Percentiles rank a stretch among this genome's conserved stretches.
Conservation (phyloP, 2,888 invertebrate species). For the Parapristionchus giblindavisi region DNA sequence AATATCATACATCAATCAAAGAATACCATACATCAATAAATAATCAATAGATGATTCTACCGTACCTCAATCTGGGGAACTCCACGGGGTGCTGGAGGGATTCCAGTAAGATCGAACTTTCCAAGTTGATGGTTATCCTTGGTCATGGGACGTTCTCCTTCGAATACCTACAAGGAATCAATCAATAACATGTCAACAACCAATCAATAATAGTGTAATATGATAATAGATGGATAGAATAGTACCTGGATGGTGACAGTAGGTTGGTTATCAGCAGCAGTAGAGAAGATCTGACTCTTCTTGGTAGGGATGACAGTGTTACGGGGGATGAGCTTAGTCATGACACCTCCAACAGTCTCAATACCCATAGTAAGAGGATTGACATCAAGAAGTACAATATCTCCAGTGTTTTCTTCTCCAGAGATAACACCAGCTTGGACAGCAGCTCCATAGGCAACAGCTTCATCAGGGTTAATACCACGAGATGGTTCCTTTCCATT, state of each 20-base stretch:
- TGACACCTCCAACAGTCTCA: conserved; percentile 98
- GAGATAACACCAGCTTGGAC: conserved; percentile 97
- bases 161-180: conserved; percentile 78
- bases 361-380: conserved; percentile 99
- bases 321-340: conserved; percentile 96
- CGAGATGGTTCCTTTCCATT: conserved; percentile 96
- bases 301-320: conserved; percentile 99
- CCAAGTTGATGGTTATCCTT: conserved; percentile 98
- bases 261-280: conserved; percentile 97
- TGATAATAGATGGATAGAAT: no score
- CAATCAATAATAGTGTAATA: background rate
- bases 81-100: conserved; percentile 73
- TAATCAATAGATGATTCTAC: no score
- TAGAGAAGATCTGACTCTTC: conserved; percentile 98
- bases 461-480: conserved; percentile 89
- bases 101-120: conserved; percentile 84
- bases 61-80: conserved; percentile 70
- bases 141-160: conserved; percentile 99
- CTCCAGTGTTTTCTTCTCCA: conserved; percentile 86
- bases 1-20: background rate
- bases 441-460: conserved; percentile 97
- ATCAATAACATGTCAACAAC: background rate
- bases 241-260: conserved; percentile 91
- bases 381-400: conserved; percentile 94
- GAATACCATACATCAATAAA: background rate